A percentile compares a stretch with the other conserved stretches of the same genome.
Conservation (phyloP, 2,113 vertebrate genomes). For the Hiodon alosoides region DNA sequence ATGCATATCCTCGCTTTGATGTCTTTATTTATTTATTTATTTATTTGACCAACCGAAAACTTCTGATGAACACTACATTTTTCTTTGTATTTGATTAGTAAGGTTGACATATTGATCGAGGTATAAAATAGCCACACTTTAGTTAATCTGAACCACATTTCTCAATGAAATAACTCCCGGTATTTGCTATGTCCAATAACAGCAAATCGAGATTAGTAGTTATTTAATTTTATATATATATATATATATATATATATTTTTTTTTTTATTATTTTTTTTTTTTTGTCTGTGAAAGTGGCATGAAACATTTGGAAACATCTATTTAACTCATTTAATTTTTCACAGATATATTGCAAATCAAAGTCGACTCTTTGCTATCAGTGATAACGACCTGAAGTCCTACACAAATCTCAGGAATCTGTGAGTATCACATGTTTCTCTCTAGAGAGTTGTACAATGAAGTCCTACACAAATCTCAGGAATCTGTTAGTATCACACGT, state of each 20-base stretch:
- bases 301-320: neutral
- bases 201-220: too few species aligned
- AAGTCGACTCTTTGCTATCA: slow-evolving; percentile 76
- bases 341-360: slow-evolving; percentile 89
- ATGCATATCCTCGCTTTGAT: too few species aligned
- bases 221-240: too few species aligned
- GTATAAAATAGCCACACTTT: too few species aligned
- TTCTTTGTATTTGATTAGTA: too few species aligned
- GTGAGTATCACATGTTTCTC: slow-evolving; percentile 70
- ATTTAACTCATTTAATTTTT: slow-evolving; percentile 20
- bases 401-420: slow-evolving; percentile 89
- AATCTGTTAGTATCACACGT: slow-evolving; percentile 82
- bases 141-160: too few species aligned
- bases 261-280: neutral
- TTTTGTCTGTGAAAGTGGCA: neutral
- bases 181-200: too few species aligned
- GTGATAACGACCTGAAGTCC: slow-evolving; percentile 79
- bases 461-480: slow-evolving; percentile 84
- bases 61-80: too few species aligned
- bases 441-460: slow-evolving; percentile 44
- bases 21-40: too few species aligned
- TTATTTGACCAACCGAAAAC: too few species aligned
- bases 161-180: too few species aligned
- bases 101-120: too few species aligned
- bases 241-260: neutral